Evolutionary conservation across 2,113 vertebrate genomes (phyloP).

Genomic region (Pedionomus torquatus): DNA sequence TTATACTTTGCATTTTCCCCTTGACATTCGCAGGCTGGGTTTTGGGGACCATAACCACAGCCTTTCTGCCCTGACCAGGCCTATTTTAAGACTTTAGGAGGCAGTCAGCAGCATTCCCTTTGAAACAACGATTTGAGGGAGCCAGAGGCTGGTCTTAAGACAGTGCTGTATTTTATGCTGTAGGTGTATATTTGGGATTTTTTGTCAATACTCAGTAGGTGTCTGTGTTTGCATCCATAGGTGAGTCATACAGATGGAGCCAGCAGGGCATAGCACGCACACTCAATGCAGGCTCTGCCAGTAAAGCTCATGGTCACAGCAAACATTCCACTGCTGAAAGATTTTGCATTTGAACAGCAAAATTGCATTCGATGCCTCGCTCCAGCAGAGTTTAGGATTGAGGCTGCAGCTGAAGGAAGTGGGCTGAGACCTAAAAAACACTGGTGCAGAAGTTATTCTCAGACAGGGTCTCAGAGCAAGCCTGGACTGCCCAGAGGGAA

Average conservation of each 20-base stretch:
- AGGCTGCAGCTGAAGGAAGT: not conserved
- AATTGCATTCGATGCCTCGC: accelerated
- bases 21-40: not conserved
- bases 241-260: not conserved
- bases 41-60: not conserved
- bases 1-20: not conserved
- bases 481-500: not conserved
- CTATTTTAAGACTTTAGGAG: not conserved
- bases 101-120: accelerated
- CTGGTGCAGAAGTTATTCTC: not conserved
- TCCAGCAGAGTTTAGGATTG: not conserved
- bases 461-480: not conserved
- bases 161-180: not conserved
- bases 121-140: not conserved
- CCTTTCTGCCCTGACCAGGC: not conserved
- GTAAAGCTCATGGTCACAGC: not conserved
- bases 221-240: not conserved
- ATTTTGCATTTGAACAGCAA: not conserved
- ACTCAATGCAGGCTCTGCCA: not conserved
- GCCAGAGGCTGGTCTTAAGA: not conserved
- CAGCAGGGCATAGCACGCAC: not conserved
- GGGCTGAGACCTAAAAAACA: not conserved
- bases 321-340: not conserved
- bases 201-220: not conserved
- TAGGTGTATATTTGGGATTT: not conserved